Base-by-base conservation (phyloP, 2,888 invertebrate species). In the Phengaris alcon region DNA sequence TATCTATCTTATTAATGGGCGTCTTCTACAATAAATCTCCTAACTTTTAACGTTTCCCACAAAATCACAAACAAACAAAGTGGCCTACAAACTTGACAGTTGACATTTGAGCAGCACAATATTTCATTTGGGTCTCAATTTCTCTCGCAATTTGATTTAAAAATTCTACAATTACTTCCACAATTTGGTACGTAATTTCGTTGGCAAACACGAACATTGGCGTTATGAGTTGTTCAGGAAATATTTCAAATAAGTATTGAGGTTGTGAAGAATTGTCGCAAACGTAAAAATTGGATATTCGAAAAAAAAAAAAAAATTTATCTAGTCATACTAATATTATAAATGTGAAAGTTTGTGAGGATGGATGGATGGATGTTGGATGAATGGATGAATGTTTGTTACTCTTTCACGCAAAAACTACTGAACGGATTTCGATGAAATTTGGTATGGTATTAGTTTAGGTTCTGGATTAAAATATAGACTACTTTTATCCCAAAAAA, bases 51-150 rank as follows among this genome's bases (percentile, higher is more conserved):
- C 22, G 9, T 22, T 10, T 22, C 15, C 15, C 22, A 22, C 22
- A 59, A 59, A 59, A 59, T 59, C 22, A 22, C 59, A 22, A 48
- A 48, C 48, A 48, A 48, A 6, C 5, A 48, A 57, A 57, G 59
- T 22, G 59, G 59, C 59, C 59, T 59, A 59, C 48, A 59, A 59
- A 59, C 22, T 59, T 59, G 10, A 59, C 57, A 57, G 57, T 57
- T 57, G 57, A 57, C 59, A 10, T 22, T 10, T 22, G 46, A 68
- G 46, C 44, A 13, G 10, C 68, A 13, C 13, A 68, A 68, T 46
- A n/a, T 44, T 68, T 68, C 46, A 35, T 46, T 68, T 68, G 35
- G 68, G n/a, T 68, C n/a, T 46, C 46, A 68, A 46, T 46, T 44
- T 13, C n/a, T 46, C 44, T 35, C 68, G 44, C n/a, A 68, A 44